Percentiles rank a stretch among this genome's conserved stretches.
Evolutionary conservation across 2,113 vertebrate genomes (phyloP).

Genomic region (Zosterops japonicus): DNA sequence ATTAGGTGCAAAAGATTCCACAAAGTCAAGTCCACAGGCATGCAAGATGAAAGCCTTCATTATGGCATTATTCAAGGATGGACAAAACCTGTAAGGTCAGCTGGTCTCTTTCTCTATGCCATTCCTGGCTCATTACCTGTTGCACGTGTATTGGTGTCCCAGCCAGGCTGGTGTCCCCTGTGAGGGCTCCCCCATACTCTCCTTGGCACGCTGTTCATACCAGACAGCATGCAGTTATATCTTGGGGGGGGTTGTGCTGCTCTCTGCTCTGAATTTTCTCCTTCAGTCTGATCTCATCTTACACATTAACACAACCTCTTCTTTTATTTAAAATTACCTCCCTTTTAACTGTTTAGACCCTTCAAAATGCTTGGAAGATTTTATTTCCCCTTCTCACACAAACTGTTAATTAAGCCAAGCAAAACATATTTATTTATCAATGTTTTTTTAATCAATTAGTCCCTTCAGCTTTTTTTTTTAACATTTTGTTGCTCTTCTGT

Average conservation of each 20-base stretch:
- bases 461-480: background rate
- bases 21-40: background rate
- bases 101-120: background rate
- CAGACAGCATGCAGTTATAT: background rate
- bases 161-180: background rate
- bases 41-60: background rate
- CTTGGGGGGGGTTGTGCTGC: background rate
- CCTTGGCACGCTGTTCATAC: background rate
- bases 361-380: background rate
- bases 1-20: background rate
- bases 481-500: background rate
- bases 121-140: background rate
- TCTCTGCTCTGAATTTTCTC: background rate
- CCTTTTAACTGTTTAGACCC: background rate
- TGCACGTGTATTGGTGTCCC: background rate
- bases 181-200: background rate
- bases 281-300: background rate
- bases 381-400: background rate
- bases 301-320: background rate
- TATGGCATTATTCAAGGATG: background rate
- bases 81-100: background rate
- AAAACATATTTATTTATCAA: background rate
- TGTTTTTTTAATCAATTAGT: background rate
- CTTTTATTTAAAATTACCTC: background rate
- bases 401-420: background rate